A percentile compares a stretch with the other conserved stretches of the same genome.
These are phyloP conservation scores for Mormyrops attenuatus DNA, from an alignment of 2,797 vertebrate genomes.

Conservation along the genomic window DNA sequence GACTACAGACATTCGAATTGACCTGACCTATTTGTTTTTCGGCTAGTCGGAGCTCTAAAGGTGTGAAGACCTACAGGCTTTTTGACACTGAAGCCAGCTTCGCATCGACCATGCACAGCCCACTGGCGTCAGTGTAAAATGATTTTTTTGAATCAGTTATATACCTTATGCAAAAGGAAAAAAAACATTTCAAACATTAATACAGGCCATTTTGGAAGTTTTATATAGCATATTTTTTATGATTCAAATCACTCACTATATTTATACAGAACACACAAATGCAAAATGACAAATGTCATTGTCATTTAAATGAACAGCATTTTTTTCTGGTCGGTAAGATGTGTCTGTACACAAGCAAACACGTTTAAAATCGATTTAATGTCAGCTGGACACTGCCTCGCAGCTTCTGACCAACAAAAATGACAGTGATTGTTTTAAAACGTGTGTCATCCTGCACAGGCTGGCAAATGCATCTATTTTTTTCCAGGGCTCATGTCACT, in stretches of 20 bases:
- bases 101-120: conserved; percentile 3
- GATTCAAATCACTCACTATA: neutral
- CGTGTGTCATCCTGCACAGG: neutral
- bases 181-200: neutral
- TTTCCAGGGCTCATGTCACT: neutral
- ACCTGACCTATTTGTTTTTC: neutral
- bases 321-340: neutral
- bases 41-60: neutral
- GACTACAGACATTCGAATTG: neutral
- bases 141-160: neutral
- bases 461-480: neutral
- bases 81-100: neutral
- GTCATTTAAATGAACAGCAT: neutral
- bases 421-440: neutral
- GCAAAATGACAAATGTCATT: neutral
- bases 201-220: neutral
- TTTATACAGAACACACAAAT: neutral
- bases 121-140: neutral
- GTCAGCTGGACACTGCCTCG: neutral
- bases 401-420: neutral
- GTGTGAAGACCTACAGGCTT: neutral
- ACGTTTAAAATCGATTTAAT: neutral
- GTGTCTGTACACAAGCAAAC: neutral
- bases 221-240: neutral
- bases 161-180: neutral